Percentiles rank a stretch among this genome's conserved stretches.
Conservation (phyloP, 2,888 invertebrate species). For the Phoenoteleia sp. region DNA sequence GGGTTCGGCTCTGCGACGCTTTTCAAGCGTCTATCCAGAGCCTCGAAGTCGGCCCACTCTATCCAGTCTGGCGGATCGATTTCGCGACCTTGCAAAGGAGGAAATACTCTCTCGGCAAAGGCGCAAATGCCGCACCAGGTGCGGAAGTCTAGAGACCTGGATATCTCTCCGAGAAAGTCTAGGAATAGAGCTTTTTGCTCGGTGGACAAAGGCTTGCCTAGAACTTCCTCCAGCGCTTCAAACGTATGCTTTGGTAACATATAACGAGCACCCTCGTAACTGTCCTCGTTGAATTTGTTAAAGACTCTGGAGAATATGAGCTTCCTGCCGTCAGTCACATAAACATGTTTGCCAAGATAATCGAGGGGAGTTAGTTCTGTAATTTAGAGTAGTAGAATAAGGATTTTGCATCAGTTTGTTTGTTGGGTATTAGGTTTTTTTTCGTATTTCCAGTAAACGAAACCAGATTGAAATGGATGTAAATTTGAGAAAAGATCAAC, state of each 20-base stretch:
- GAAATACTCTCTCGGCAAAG: conserved; percentile 91
- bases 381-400: conserved; percentile 69
- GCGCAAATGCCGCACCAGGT: conserved; percentile 94
- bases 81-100: conserved; percentile 88
- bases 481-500: too few relatives aligned
- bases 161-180: conserved; percentile 86
- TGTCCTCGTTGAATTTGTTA: conserved; percentile 80
- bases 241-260: conserved; percentile 76
- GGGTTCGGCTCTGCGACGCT: conserved; percentile 67
- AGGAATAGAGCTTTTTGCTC: conserved; percentile 87
- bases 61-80: conserved; percentile 88
- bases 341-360: conserved; percentile 91
- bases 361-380: conserved; percentile 91
- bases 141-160: conserved; percentile 89
- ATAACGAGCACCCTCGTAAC: conserved; percentile 76
- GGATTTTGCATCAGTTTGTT: background rate
- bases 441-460: too few relatives aligned
- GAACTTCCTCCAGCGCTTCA: conserved; percentile 87
- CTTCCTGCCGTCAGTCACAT: conserved; percentile 80
- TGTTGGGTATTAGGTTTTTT: too few relatives aligned
- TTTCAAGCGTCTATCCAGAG: conserved; percentile 80
- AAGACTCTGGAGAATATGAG: conserved; percentile 81
- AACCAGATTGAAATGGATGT: too few relatives aligned
- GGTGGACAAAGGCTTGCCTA: conserved; percentile 89
- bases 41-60: conserved; percentile 82